A percentile compares a stretch with the other conserved stretches of the same genome.
phyloP scores from a whole-genome alignment of 2,113 vertebrate genomes.

The Ciconia maguari region DNA sequence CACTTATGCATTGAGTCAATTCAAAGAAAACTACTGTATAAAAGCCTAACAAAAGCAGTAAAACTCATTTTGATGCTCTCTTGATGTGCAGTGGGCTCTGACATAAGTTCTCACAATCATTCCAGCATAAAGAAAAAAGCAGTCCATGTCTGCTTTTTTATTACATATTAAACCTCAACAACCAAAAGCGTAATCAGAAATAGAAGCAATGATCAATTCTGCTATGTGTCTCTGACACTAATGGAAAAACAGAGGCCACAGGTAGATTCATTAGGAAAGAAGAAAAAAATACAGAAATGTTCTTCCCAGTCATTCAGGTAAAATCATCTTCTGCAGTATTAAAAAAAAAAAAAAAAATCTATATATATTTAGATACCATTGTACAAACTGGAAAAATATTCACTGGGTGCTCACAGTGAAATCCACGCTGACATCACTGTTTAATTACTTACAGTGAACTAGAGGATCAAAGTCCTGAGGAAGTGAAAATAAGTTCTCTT shows the following conservation, averaged over 20 bases:
- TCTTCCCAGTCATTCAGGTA: background rate
- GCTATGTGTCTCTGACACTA: background rate
- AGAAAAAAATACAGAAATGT: background rate
- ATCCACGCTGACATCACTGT: background rate
- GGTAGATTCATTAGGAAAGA: background rate
- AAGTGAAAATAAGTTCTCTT: background rate
- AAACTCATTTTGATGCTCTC: slow-evolving; percentile 33
- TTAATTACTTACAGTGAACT: background rate
- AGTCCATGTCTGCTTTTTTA: background rate
- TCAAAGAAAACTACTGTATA: slow-evolving; percentile 10
- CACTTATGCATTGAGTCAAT: background rate
- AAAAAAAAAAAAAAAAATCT: background rate
- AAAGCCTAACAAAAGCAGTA: slow-evolving; percentile 51
- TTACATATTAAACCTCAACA: slow-evolving; percentile 40
- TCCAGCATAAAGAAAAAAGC: background rate
- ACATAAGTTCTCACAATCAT: background rate
- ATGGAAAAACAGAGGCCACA: background rate
- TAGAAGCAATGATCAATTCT: slow-evolving; percentile 31
- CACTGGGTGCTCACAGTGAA: background rate
- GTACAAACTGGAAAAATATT: background rate
- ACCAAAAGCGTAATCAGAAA: slow-evolving; percentile 3
- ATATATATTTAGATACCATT: background rate
- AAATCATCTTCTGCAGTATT: background rate
- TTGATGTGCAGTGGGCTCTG: slow-evolving; percentile 13
- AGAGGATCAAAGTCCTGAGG: background rate